phyloP scores from a whole-genome alignment of 2,113 vertebrate species.

The Toxotes chatareus region DNA sequence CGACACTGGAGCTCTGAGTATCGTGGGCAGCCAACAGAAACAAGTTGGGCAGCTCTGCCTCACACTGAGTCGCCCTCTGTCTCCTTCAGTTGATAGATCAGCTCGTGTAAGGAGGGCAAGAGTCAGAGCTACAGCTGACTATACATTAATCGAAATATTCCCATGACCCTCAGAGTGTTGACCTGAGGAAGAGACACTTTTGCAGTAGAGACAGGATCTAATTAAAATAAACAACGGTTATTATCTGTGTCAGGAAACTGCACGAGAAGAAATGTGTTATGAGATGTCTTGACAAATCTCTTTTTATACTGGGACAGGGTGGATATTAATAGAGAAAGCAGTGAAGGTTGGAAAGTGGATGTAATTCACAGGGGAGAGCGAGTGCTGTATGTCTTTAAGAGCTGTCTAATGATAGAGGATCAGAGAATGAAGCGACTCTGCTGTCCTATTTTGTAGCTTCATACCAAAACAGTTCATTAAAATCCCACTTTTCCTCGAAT shows the following conservation, averaged over 20 bases:
- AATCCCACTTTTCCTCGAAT: constrained; percentile 13
- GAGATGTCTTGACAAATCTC: not conserved
- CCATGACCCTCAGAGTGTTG: not conserved
- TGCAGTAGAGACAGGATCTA: not conserved
- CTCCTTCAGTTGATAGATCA: no score
- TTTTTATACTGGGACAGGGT: not conserved
- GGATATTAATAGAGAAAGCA: constrained; percentile 38
- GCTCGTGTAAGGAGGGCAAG: no score
- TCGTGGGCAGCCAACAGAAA: no score
- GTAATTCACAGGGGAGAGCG: not conserved
- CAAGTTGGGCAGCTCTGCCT: no score
- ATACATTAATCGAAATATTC: not conserved
- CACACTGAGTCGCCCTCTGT: no score
- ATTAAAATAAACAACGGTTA: not conserved
- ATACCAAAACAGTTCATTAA: constrained; percentile 25
- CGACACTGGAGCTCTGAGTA: no score
- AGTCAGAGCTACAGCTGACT: no score
- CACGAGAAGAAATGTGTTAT: not conserved
- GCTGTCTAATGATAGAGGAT: not conserved
- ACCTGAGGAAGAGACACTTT: not conserved
- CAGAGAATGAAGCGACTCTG: constrained; percentile 5
- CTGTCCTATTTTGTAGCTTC: constrained; percentile 16
- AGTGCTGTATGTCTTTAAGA: constrained; percentile 3
- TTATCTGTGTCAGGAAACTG: not conserved
- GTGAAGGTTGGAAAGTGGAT: constrained; percentile 13